Evolutionary conservation across 37 sponge, comb jelly and placozoan genomes (phyloP).

Genomic region (Dysidea cf. avara): DNA sequence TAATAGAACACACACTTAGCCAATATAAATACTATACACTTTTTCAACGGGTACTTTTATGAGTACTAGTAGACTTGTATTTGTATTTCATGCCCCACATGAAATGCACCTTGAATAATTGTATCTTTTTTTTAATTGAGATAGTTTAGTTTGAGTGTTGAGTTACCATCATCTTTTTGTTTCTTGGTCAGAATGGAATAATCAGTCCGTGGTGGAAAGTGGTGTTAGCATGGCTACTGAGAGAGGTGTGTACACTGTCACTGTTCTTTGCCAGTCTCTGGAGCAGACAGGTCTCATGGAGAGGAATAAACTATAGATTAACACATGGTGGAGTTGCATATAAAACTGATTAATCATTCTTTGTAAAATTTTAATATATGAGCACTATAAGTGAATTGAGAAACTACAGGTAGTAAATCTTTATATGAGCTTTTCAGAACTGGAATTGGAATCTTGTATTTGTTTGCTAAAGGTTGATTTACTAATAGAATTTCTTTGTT

Average conservation of each 20-base stretch:
- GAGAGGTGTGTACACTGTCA: slow-evolving; percentile 64
- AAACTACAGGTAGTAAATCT: neutral
- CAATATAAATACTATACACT: no score
- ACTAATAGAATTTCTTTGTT: no score
- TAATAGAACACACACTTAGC: no score
- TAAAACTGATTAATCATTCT: slow-evolving; percentile 29
- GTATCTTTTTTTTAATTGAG: neutral
- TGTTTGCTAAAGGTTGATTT: no score
- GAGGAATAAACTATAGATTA: slow-evolving; percentile 38
- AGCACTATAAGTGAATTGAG: neutral
- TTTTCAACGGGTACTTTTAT: no score
- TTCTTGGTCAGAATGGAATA: slow-evolving; percentile 41
- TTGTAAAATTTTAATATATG: neutral
- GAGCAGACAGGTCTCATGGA: slow-evolving; percentile 64
- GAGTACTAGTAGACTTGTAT: no score
- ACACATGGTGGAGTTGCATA: slow-evolving; percentile 45
- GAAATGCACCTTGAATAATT: no score
- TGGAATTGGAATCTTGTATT: no score
- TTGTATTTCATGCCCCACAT: no score
- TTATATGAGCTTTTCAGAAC: neutral
- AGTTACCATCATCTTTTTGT: neutral
- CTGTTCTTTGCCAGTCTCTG: slow-evolving; percentile 48
- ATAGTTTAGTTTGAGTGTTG: neutral
- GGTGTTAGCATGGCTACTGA: slow-evolving; percentile 57
- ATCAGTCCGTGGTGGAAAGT: slow-evolving; percentile 31